phyloP scores from a whole-genome alignment of 2,797 vertebrate species.

The Gambelia wislizenii region DNA sequence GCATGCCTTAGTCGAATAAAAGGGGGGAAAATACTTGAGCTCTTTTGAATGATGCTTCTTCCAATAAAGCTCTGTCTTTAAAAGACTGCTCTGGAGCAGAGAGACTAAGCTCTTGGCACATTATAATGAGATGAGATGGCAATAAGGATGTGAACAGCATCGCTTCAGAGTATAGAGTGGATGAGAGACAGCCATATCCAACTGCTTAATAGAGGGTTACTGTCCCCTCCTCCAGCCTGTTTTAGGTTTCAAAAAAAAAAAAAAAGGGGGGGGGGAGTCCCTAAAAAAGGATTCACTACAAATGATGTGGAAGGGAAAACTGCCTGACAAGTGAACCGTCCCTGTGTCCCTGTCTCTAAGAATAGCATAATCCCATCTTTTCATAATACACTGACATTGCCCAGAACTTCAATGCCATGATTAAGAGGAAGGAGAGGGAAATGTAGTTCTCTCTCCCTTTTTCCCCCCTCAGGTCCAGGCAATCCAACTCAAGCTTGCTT shows the following conservation, averaged over 20 bases:
- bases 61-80: slow-evolving; percentile 54
- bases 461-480: not conserved
- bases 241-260: slow-evolving; percentile 52
- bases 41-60: slow-evolving; percentile 29
- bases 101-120: slow-evolving; percentile 41
- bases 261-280: slow-evolving; percentile 37
- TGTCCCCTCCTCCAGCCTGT: not conserved
- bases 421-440: slow-evolving; percentile 31
- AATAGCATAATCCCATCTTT: slow-evolving; percentile 57
- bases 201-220: not conserved
- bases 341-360: slow-evolving; percentile 29
- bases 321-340: slow-evolving; percentile 50
- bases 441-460: not conserved
- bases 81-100: slow-evolving; percentile 49
- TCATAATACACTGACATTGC: slow-evolving; percentile 35
- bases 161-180: slow-evolving; percentile 45
- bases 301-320: slow-evolving; percentile 32
- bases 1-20: not conserved
- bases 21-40: not conserved
- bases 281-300: slow-evolving; percentile 42
- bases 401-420: slow-evolving; percentile 45
- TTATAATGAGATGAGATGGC: slow-evolving; percentile 65
- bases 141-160: slow-evolving; percentile 46
- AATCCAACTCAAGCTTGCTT: slow-evolving; percentile 13
- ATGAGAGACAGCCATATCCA: slow-evolving; percentile 49